Percentiles rank a stretch among this genome's conserved stretches.
phyloP scores from a whole-genome alignment of 1,140 invertebrate species.

The Eumeta japonica region DNA sequence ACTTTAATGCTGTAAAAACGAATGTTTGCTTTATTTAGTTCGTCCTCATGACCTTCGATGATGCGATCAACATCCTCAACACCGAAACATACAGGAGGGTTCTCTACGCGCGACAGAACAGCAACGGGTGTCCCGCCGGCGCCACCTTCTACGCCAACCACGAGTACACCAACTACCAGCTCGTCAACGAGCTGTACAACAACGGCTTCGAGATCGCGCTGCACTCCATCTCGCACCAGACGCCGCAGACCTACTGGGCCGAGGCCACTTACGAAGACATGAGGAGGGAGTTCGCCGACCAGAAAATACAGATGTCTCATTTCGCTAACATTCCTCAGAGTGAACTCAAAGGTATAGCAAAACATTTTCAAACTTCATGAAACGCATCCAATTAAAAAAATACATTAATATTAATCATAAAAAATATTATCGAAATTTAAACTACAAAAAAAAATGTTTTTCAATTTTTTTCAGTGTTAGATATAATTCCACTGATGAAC shows the following conservation, averaged over 20 bases:
- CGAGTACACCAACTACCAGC: conserved; percentile 59
- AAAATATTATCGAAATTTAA: too few relatives aligned
- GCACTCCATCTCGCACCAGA: conserved; percentile 40
- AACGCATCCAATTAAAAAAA: too few relatives aligned
- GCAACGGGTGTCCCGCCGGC: conserved; percentile 57
- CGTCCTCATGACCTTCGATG: conserved; percentile 69
- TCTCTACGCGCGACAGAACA: conserved; percentile 52
- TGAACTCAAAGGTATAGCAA: conserved; percentile 6
- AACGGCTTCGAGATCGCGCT: conserved; percentile 61
- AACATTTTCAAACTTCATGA: too few relatives aligned
- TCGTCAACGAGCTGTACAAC: conserved; percentile 50
- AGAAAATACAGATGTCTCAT: conserved; percentile 40
- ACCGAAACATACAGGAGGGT: conserved; percentile 57
- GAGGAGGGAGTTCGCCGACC: conserved; percentile 54
- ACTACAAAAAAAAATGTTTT: too few relatives aligned
- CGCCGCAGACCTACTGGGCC: conserved; percentile 44
- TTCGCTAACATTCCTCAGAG: conserved; percentile 54
- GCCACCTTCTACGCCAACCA: conserved; percentile 59
- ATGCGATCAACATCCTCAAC: conserved; percentile 61
- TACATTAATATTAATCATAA: too few relatives aligned
- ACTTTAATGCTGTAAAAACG: too few relatives aligned
- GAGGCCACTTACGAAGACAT: conserved; percentile 32
- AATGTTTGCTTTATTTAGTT: too few relatives aligned
- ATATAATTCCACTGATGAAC: too few relatives aligned
- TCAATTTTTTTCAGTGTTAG: too few relatives aligned